Conservation (phyloP, 2,113 vertebrate species). For the Apaloderma vittatum region DNA sequence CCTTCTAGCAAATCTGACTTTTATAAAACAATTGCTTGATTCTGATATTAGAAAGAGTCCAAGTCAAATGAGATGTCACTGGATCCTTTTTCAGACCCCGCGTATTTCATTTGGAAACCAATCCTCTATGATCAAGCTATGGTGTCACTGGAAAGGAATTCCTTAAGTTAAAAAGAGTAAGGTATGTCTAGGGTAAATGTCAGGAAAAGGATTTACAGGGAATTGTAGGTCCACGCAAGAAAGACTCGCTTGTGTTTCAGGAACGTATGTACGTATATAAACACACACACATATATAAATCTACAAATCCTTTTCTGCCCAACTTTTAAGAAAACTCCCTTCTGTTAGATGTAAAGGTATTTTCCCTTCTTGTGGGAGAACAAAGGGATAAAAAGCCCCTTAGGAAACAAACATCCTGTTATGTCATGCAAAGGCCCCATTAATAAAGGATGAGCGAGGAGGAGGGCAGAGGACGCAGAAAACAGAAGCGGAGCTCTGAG, state of each 20-base stretch:
- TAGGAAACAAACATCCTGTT: background rate
- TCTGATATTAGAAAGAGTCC: background rate
- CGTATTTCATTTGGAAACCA: background rate
- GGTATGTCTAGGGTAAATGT: background rate
- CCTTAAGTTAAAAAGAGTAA: background rate
- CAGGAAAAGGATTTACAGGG: background rate
- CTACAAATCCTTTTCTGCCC: background rate
- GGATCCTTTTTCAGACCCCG: background rate
- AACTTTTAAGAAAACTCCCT: background rate
- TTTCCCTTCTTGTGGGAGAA: background rate
- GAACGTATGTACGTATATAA: background rate
- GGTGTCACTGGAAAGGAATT: background rate
- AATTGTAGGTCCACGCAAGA: background rate
- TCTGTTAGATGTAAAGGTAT: background rate
- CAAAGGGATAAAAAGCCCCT: conserved; percentile 3
- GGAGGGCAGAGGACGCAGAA: background rate
- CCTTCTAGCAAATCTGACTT: background rate
- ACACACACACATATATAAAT: background rate
- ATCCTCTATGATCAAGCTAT: background rate
- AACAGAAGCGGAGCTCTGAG: background rate
- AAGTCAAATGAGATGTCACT: background rate
- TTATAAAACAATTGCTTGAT: background rate
- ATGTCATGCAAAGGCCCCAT: background rate
- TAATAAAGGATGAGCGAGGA: conserved; percentile 39
- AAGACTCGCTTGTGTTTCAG: background rate